A percentile compares a stretch with the other conserved stretches of the same genome.
Evolutionary conservation across 2,113 vertebrate species (phyloP).

Genomic region (Microtus montanus): DNA sequence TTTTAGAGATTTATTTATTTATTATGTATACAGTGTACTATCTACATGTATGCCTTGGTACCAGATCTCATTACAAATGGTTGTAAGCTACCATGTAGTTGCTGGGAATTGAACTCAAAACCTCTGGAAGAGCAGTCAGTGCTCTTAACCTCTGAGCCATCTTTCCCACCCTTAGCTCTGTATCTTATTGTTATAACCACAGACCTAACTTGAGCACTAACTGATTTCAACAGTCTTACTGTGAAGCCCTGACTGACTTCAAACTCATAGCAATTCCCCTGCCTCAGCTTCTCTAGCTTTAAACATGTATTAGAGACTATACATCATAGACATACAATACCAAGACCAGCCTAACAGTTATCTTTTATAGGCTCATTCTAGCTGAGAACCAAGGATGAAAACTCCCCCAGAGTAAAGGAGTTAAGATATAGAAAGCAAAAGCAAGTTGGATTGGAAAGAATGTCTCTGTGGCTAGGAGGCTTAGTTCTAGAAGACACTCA

Average conservation of each 20-base stretch:
- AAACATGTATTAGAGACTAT: neutral
- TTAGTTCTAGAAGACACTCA: neutral
- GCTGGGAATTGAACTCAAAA: too few relatives aligned
- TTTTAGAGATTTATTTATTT: too few relatives aligned
- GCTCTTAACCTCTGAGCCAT: too few relatives aligned
- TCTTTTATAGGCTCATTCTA: neutral
- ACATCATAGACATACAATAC: neutral
- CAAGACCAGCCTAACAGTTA: neutral
- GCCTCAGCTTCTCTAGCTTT: neutral
- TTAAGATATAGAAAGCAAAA: slow-evolving; percentile 30
- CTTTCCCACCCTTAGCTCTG: slow-evolving; percentile 22
- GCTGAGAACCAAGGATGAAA: slow-evolving; percentile 5
- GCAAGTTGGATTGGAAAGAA: neutral
- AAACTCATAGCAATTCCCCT: neutral
- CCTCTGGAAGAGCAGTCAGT: too few relatives aligned
- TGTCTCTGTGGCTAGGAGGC: too few relatives aligned
- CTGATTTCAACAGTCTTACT: neutral
- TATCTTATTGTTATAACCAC: slow-evolving; percentile 1
- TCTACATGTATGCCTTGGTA: too few relatives aligned
- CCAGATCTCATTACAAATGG: too few relatives aligned
- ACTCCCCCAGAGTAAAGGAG: neutral
- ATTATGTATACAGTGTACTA: too few relatives aligned
- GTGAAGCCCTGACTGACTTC: neutral
- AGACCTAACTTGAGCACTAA: neutral
- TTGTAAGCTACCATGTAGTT: too few relatives aligned